Percentiles rank a stretch among this genome's conserved stretches.
phyloP scores from a whole-genome alignment of 2,888 invertebrate genomes.

The Dione juno region DNA sequence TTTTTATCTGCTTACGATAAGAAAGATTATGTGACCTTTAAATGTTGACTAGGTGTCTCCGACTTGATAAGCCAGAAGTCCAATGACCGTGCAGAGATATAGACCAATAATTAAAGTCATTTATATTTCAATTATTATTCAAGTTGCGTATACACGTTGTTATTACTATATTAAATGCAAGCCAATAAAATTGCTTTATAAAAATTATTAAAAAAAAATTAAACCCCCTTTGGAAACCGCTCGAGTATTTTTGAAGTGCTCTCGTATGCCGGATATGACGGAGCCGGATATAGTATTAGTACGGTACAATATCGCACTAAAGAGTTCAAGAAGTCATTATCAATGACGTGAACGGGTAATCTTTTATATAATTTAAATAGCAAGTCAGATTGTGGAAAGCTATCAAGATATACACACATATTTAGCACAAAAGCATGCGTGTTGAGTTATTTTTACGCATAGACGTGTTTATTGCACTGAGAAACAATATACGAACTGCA shows the following conservation, averaged over 20 bases:
- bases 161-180: conserved; percentile 1
- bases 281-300: conserved; percentile 67
- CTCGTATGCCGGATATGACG: conserved; percentile 75
- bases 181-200: not conserved
- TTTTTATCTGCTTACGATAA: conserved; percentile 75
- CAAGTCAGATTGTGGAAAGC: not conserved
- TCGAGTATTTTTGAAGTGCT: conserved; percentile 60
- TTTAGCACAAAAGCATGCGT: not conserved
- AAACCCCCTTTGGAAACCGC: not conserved
- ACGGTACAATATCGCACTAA: conserved; percentile 43
- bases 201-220: not conserved
- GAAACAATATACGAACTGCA: conserved; percentile 40
- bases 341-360: conserved; percentile 23
- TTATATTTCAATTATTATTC: not conserved
- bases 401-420: not conserved
- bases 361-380: conserved; percentile 21
- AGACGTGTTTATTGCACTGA: conserved; percentile 35
- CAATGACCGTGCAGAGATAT: conserved; percentile 75
- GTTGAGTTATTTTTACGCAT: conserved; percentile 15
- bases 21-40: conserved; percentile 77
- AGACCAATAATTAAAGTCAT: conserved; percentile 26
- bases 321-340: conserved; percentile 39
- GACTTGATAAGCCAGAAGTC: conserved; percentile 69
- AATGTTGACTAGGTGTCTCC: conserved; percentile 72
- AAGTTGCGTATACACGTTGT: not conserved